Conservation (phyloP, 2,113 vertebrate species). For the Myrmecobius fasciatus region DNA sequence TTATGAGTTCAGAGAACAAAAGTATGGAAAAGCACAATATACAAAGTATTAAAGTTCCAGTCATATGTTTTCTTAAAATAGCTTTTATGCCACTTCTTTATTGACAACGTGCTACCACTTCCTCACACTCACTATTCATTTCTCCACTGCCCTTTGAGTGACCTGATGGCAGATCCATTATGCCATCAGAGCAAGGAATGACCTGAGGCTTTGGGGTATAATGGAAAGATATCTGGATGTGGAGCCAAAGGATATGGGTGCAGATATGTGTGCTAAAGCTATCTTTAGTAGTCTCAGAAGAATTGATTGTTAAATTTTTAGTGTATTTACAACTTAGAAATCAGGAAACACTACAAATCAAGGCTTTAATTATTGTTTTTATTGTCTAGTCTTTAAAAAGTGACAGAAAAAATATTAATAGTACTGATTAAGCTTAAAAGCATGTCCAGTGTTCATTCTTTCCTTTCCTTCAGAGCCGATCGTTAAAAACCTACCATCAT, state of each 20-base stretch:
- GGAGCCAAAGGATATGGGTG: not conserved
- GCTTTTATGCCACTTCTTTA: not conserved
- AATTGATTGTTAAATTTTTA: not conserved
- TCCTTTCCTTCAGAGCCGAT: not conserved
- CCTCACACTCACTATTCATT: not conserved
- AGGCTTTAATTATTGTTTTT: not conserved
- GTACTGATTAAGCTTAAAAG: not conserved
- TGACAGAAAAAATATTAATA: not conserved
- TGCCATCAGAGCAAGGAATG: not conserved
- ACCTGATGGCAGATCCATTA: not conserved
- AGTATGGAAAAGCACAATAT: not conserved
- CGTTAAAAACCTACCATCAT: not conserved
- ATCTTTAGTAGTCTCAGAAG: not conserved
- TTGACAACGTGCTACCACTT: not conserved
- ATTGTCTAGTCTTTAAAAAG: not conserved
- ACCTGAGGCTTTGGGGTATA: not conserved
- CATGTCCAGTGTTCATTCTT: not conserved
- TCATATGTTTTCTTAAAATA: not conserved
- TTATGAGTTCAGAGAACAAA: not conserved
- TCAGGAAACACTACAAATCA: not conserved
- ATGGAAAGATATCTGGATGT: not conserved
- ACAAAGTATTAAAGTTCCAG: not conserved
- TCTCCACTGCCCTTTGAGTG: not conserved
- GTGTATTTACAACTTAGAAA: not conserved
- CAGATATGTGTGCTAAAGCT: not conserved